Evolutionary conservation across 30 jellyfish, hydroid and myxozoan genomes (phyloP), one percentile per base, ranked within the genome.

Genomic region (Catostylus mosaicus): DNA sequence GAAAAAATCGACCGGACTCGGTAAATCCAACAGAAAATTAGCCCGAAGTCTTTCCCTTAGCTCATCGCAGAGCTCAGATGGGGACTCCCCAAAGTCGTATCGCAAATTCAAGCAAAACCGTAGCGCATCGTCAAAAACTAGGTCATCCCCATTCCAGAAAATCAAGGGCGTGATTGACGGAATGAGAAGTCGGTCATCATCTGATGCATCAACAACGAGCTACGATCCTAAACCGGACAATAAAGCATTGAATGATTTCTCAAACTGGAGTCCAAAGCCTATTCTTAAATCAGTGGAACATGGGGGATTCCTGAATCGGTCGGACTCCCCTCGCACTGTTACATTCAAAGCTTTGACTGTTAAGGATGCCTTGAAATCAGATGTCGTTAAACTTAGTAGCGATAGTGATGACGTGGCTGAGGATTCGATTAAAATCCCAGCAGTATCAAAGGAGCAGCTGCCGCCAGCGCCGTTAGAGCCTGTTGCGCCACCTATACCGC

Each of bases 181-280:
- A 0, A 75, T 85, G 84, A 48, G 96, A 26, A 85, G 96, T 51
- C 96, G 96, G 29, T 85, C 96, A 7, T 74, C 96, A 2, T 85
- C 96, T 33, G 96, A 85, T 20, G 89, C 88, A 1, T 85, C 96
- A 1, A 85, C 89, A 3, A 67, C 96, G 18, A 85, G 96, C 35
- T 2, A 16, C 67, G 96, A 66, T 4, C 80, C 71, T 0, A 67
- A 23, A 23, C 23, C 85, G 36, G 61, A 64, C 48, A 8, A 24
- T 43, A n/a, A 29, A 60, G 33, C 61, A 57, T 10, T n/a, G 26
- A 5, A 30, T 6, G 79, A 77, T 0, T 36, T 35, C 31, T 40
- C 71, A 63, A 69, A 69, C 60, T 16, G 22, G 30, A 82, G 92
- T 43, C 92, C 92, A 3, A 82, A 47, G 52, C 92, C 92, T 18